Percentiles rank a stretch among this genome's conserved stretches.
Evolutionary conservation across 2,113 vertebrate genomes (phyloP).

Genomic region (Bungarus multicinctus): DNA sequence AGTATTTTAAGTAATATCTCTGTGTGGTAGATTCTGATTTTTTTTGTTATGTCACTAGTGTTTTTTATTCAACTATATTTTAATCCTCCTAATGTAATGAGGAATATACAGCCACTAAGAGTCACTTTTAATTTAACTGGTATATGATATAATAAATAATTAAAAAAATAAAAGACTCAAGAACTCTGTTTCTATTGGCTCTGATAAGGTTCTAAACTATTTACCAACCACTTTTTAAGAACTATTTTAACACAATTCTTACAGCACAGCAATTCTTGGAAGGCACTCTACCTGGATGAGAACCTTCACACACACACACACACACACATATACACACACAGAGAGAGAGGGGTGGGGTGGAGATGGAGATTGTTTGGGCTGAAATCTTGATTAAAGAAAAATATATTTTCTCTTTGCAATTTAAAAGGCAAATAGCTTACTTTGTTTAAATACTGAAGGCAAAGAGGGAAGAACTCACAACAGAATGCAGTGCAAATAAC

Average conservation of each 20-base stretch:
- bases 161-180: not conserved
- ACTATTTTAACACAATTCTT: not conserved
- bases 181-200: not conserved
- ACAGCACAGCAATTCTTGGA: not conserved
- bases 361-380: not conserved
- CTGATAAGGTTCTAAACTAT: not conserved
- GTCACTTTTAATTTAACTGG: not conserved
- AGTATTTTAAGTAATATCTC: not conserved
- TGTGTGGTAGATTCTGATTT: not conserved
- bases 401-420: not conserved
- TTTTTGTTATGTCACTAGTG: not conserved
- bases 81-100: not conserved
- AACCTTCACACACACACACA: not conserved
- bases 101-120: not conserved
- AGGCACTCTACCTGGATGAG: not conserved
- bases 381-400: not conserved
- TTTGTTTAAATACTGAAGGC: not conserved
- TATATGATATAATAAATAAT: not conserved
- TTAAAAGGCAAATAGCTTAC: not conserved
- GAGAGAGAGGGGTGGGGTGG: accelerated
- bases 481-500: not conserved
- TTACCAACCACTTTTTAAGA: not conserved
- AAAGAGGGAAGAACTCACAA: not conserved
- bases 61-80: not conserved
- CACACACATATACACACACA: too few species aligned